Conservation (phyloP, 2,888 invertebrate genomes). For the Phalangium opilio region DNA sequence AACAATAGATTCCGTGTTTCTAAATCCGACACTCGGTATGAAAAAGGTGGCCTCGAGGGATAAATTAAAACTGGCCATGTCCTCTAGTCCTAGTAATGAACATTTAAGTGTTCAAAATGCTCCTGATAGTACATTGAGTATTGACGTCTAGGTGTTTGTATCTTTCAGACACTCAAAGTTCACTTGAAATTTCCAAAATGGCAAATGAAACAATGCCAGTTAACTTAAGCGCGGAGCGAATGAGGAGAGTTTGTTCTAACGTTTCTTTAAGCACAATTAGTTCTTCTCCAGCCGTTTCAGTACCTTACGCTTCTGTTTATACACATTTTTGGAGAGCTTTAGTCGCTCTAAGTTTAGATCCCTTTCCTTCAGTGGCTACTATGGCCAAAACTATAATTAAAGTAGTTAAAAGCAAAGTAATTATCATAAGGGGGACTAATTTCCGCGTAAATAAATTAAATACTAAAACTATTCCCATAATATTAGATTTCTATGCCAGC, state of each 20-base stretch:
- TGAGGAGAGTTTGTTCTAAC: constrained; percentile 51
- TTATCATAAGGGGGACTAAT: too few species aligned
- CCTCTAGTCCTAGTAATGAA: constrained; percentile 16
- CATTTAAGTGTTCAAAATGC: too few species aligned
- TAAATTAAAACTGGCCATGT: constrained; percentile 12
- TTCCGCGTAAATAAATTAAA: too few species aligned
- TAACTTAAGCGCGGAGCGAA: constrained; percentile 6
- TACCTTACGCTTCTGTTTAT: constrained; percentile 40
- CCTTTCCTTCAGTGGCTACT: constrained; percentile 62
- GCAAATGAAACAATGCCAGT: too few species aligned
- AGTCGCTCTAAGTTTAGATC: constrained; percentile 62
- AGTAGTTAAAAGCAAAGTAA: constrained; percentile 57
- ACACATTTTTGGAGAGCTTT: constrained; percentile 77
- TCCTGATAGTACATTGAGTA: too few species aligned
- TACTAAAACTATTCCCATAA: too few species aligned
- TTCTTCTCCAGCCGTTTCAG: background rate
- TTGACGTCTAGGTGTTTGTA: too few species aligned
- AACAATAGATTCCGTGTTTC: background rate
- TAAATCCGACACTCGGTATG: too few species aligned
- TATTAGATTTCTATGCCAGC: too few species aligned
- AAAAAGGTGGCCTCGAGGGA: constrained; percentile 18
- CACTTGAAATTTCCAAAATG: too few species aligned
- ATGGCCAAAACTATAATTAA: constrained; percentile 63
- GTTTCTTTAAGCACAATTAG: constrained; percentile 47
- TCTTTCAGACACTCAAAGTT: too few species aligned